Evolutionary conservation across 2,888 invertebrate genomes (phyloP).

Genomic region (Escarpia spicata): DNA sequence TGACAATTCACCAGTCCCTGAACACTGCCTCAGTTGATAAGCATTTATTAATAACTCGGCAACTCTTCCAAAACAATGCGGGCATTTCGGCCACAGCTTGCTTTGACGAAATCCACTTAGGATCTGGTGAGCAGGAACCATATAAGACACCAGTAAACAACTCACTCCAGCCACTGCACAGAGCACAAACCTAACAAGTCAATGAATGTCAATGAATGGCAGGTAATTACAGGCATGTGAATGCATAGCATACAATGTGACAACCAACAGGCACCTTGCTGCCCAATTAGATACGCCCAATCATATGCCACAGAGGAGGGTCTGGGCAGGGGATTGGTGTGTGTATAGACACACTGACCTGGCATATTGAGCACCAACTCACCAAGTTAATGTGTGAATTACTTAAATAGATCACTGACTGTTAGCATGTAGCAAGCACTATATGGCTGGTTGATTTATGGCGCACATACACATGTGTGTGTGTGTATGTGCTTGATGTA

Average conservation of each 20-base stretch:
- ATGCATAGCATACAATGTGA: neutral
- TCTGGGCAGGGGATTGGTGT: neutral
- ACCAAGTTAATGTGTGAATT: neutral
- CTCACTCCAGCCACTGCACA: neutral
- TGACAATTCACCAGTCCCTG: neutral
- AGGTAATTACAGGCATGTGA: neutral
- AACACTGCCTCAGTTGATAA: neutral
- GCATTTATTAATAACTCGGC: neutral
- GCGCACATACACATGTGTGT: neutral
- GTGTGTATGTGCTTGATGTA: neutral
- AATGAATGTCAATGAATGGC: conserved; percentile 6
- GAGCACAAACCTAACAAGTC: neutral
- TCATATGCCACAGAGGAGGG: neutral
- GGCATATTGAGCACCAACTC: neutral
- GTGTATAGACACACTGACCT: neutral
- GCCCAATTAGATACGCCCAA: neutral
- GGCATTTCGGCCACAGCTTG: neutral
- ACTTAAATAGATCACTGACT: neutral
- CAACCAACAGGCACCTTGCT: neutral
- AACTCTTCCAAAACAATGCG: neutral
- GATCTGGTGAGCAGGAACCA: neutral
- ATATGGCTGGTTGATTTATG: neutral
- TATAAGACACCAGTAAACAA: neutral
- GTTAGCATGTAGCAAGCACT: neutral
- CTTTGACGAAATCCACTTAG: neutral